Base-by-base conservation (phyloP, 2,113 vertebrate species). In the Addax nasomaculatus region DNA sequence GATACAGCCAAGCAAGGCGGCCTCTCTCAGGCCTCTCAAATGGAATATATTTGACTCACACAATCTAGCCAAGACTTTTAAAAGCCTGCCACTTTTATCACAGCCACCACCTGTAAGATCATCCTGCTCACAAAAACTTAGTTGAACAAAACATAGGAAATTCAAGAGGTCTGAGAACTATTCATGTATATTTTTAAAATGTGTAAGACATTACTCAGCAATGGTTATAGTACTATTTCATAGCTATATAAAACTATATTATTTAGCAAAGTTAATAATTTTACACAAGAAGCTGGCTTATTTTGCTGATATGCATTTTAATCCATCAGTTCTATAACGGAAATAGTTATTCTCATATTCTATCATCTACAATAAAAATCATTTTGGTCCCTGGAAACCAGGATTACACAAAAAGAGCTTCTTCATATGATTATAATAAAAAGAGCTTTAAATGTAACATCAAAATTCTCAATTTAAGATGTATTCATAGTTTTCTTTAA, bases 391-490 rank as follows among this genome's bases (percentile, higher is more conserved):
- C 85, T 92, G 43, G 49, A 51, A 96, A 96, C 33, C 55, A 10
- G 36, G 23, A 93, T n/a, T 85, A 55, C 14, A 67, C 70, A 33
- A 90, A 85, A 83, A 83, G 53, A 88, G n/a, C 29, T 85, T 94
- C 70, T 96, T 93, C 19, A 30, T 64, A 73, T 8, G 23, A 49
- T 90, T 81, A 78, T 67, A 57, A 81, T 36, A 90, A 87, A 92
- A 84, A 97, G 25, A 90, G 55, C 81, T 96, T 94, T 93, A 96
- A 84, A 13, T 58, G 6, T 5, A 84, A 87, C 30, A 29, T 7
- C 55, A 85, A 85, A 92, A 95, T 79, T 96, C 36, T 96, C 79
- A 64, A 47, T 93, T 96, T 21, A 70, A 95, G 97, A 89, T 47
- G 27, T 45, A 80, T 78, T 60, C 43, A 60, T 90, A 30, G 84